Evolutionary conservation across 2,113 vertebrate species (phyloP).

Genomic region (Dryoscopus gambensis): DNA sequence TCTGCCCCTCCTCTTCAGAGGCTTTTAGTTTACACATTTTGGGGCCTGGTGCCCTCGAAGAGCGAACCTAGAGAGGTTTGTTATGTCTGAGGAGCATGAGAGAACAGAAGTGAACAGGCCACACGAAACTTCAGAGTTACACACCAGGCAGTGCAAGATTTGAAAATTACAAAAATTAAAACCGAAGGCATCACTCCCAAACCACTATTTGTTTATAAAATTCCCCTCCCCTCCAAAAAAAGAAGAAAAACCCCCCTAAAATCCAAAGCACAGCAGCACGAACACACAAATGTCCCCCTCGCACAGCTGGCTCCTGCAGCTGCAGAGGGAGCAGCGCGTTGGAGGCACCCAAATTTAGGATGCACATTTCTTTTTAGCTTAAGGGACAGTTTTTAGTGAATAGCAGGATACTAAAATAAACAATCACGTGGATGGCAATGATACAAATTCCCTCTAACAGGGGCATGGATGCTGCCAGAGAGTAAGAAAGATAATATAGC

Average conservation of each 20-base stretch:
- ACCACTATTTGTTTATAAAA: neutral
- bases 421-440: neutral
- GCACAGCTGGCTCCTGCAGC: slow-evolving; percentile 31
- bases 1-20: too few relatives aligned
- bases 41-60: too few relatives aligned
- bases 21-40: too few relatives aligned
- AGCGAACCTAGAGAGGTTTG: too few relatives aligned
- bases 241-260: neutral
- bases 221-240: neutral
- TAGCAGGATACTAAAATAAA: neutral
- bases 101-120: too few relatives aligned
- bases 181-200: neutral
- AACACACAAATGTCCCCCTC: neutral
- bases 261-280: neutral
- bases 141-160: too few relatives aligned
- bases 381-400: neutral
- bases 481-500: neutral
- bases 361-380: neutral
- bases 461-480: neutral
- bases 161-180: too few relatives aligned
- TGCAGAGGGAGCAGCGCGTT: neutral
- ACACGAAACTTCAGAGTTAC: too few relatives aligned
- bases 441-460: neutral
- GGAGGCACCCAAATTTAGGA: neutral
- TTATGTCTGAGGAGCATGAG: too few relatives aligned